Percentiles rank a stretch among this genome's conserved stretches.
These are phyloP conservation scores for Eustalomyia histrio DNA, from an alignment of 2,888 invertebrate species.

Conservation along the genomic window DNA sequence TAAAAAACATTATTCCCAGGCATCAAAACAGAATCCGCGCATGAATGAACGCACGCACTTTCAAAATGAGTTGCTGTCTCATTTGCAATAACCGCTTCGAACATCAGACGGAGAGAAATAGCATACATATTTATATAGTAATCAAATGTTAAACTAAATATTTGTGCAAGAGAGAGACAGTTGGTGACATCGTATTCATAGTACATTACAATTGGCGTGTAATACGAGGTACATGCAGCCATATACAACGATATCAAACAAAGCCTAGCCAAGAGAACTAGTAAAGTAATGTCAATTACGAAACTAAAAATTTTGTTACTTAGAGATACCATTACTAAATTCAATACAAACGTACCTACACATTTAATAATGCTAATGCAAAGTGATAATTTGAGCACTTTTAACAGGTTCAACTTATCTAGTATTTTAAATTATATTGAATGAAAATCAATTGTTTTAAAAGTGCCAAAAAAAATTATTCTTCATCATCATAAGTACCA, in stretches of 20 bases:
- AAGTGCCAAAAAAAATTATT: no score
- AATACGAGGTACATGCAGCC: background rate
- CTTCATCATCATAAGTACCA: no score
- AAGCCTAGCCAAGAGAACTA: background rate
- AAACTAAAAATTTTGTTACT: no score
- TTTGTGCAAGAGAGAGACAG: constrained; percentile 27
- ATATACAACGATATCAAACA: no score
- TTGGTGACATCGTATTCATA: background rate
- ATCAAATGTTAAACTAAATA: background rate
- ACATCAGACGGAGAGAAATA: background rate
- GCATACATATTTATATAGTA: background rate
- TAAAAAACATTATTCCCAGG: background rate
- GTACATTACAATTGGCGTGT: constrained; percentile 36
- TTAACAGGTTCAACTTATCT: no score
- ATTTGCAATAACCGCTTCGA: background rate
- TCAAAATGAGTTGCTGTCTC: constrained; percentile 8
- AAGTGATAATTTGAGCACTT: no score
- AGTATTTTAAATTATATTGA: no score
- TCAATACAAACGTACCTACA: no score
- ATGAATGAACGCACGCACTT: constrained; percentile 31
- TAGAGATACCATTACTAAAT: no score
- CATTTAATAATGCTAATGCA: no score
- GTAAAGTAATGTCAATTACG: no score
- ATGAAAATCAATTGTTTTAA: no score
- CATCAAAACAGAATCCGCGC: constrained; percentile 13